Evolutionary conservation across 2,888 invertebrate species (phyloP), one percentile per base, ranked within the genome.

Genomic region (Alentia gelatinosa): DNA sequence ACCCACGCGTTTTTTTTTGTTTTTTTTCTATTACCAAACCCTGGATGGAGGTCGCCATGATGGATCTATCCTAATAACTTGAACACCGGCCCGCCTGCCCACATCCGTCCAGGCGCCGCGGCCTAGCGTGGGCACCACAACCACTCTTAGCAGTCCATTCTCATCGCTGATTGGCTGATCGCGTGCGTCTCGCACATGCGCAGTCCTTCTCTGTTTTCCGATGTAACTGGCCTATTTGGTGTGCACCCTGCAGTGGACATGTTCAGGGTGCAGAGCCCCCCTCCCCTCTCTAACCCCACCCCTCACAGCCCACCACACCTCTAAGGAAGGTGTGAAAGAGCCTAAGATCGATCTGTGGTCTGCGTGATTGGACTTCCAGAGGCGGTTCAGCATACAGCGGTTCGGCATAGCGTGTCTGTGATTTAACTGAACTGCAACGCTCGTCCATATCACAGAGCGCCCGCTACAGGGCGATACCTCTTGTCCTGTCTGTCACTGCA

Each of bases 141-240:
- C 19, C 56, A 33, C 26, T 74, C 74, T n/a, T 33, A 74, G 30
- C 74, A 33, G 30, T 33, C 26, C 33, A 74, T 3, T 33, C 74
- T 33, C 74, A 33, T 26, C 33, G n/a, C 74, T 74, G 74, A 74
- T 74, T 74, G 74, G 74, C 26, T 33, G 79, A 79, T 79, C 79
- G 79, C 79, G 79, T 79, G 79, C 79, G 39, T 26, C 37, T 39
- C 79, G 12, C 39, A 39, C 79, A 35, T 39, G 37, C 39, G 79
- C 79, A 35, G 37, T 23, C 37, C 5, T 12, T 35, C 79, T 35
- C 37, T 35, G 79, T 79, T 79, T 79, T 39, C 79, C 39, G 35
- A 19, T 39, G 79, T 79, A 79, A 79, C 19, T 79, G 19, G 79
- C 37, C 37, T 39, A 79, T 79, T 79, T 39, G 39, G 79, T 37